These are phyloP conservation scores for Himantopus leucocephalus DNA, from an alignment of 2,113 vertebrate species.

Conservation along the genomic window DNA sequence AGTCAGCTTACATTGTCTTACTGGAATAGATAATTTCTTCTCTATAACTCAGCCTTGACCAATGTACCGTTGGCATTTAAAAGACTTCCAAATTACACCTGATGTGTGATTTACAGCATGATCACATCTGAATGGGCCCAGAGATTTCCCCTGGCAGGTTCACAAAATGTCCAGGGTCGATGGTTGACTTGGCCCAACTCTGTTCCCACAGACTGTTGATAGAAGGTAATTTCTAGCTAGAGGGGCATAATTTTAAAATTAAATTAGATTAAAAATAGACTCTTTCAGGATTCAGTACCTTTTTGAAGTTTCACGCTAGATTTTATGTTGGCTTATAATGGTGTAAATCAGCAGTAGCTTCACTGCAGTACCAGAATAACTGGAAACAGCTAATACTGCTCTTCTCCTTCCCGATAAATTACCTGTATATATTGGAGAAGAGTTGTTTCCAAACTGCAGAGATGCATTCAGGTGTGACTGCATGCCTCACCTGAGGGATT, in stretches of 20 bases:
- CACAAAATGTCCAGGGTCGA: neutral
- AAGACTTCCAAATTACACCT: neutral
- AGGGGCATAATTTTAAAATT: neutral
- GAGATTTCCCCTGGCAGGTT: neutral
- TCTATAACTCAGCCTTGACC: neutral
- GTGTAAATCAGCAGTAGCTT: neutral
- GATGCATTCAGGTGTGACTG: slow-evolving; percentile 50
- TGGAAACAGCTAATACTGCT: neutral
- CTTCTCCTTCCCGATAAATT: slow-evolving; percentile 44
- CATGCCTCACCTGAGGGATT: slow-evolving; percentile 52
- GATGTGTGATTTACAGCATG: neutral
- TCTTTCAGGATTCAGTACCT: slow-evolving; percentile 14
- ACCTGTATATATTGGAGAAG: slow-evolving; percentile 32
- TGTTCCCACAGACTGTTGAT: neutral
- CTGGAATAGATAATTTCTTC: neutral
- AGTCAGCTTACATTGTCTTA: neutral
- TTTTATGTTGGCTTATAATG: neutral
- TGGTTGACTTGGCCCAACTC: neutral
- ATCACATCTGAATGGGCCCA: neutral
- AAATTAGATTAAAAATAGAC: slow-evolving; percentile 24
- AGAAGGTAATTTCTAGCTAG: neutral
- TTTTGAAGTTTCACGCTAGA: slow-evolving; percentile 7
- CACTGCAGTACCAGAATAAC: neutral
- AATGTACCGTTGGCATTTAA: neutral
- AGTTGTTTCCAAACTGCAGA: slow-evolving; percentile 31